Evolutionary conservation across 1,140 invertebrate genomes (phyloP), one percentile per base, ranked within the genome.

Genomic region (Cotesia vestalis): DNA sequence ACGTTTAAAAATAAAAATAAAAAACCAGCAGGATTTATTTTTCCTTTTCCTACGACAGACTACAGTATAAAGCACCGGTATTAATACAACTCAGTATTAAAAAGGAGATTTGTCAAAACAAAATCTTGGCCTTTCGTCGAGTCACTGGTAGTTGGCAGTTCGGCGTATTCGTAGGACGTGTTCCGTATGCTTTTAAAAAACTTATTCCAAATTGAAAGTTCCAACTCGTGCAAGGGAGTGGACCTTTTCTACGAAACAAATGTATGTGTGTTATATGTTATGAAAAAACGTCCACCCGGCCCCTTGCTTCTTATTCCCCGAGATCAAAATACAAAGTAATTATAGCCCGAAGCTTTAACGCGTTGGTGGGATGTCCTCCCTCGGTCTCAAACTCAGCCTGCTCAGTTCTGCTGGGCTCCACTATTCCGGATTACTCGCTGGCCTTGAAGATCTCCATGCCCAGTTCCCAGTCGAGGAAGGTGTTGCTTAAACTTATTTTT

Each of bases 371-470:
- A 60, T 62, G 62, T 77, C 76, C 61, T 76, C 75, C 74, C 71
- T 71, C 1, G 27, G 27, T 27, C 27, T 27, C 1, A 27, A 27
- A 27, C 27, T 27, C 27, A 27, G 27, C 27, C 27, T 27, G 27
- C 27, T 27, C 71, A 75, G 76, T 46, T 46, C 40, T 46, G 76
- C 72, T 74, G 66, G 77, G 76, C 78, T 78, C 77, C 78, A 80
- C 79, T 78, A 80, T 81, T 78, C 81, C 78, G 81, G 79, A 80
- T 81, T 82, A 83, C 81, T 78, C 77, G 81, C 80, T 83, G 82
- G 81, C 82, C 82, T 84, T 83, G 82, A 20, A 83, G 74, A 81
- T 66, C 51, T 72, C 14, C 61, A 14, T 36, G 27, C 55, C 40
- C 27, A 59, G 46, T 46, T 63, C 55, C 40, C n/a, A 59, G 46